Percentiles rank a stretch among this genome's conserved stretches.
Evolutionary conservation across 2,113 vertebrate genomes (phyloP).

Genomic region (Elephas maximus): DNA sequence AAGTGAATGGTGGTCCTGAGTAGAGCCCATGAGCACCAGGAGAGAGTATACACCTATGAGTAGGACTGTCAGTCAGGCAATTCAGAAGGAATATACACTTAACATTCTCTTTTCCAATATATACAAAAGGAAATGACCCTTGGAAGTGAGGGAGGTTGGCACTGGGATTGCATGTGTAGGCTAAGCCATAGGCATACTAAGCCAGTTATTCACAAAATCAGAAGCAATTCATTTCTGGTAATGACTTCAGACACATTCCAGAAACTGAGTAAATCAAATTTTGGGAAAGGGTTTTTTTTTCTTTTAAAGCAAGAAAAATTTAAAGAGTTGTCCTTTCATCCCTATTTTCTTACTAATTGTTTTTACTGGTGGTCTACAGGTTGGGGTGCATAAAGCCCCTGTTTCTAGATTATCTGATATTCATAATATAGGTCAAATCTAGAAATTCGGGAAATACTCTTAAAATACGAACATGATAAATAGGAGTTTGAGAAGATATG

Average conservation of each 20-base stretch:
- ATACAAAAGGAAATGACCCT: neutral
- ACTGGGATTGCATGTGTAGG: neutral
- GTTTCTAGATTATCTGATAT: slow-evolving; percentile 56
- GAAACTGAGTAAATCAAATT: slow-evolving; percentile 30
- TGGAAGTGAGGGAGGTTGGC: slow-evolving; percentile 31
- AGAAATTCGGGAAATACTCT: slow-evolving; percentile 31
- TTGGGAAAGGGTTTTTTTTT: neutral
- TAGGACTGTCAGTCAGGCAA: neutral
- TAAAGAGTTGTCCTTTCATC: neutral
- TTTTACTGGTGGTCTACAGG: neutral
- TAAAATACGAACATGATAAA: slow-evolving; percentile 28
- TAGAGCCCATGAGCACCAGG: neutral
- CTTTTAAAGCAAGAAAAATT: neutral
- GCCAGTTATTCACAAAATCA: neutral
- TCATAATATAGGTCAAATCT: slow-evolving; percentile 35
- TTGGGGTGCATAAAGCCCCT: neutral
- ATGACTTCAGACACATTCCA: slow-evolving; percentile 15
- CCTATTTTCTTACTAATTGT: neutral
- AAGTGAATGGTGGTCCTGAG: neutral
- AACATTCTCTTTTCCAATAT: neutral
- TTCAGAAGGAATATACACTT: neutral
- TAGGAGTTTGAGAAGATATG: neutral
- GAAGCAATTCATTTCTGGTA: neutral
- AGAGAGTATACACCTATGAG: neutral
- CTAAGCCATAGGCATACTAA: neutral